phyloP scores from a whole-genome alignment of 1,140 invertebrate species.

The Drosophila serrata region DNA sequence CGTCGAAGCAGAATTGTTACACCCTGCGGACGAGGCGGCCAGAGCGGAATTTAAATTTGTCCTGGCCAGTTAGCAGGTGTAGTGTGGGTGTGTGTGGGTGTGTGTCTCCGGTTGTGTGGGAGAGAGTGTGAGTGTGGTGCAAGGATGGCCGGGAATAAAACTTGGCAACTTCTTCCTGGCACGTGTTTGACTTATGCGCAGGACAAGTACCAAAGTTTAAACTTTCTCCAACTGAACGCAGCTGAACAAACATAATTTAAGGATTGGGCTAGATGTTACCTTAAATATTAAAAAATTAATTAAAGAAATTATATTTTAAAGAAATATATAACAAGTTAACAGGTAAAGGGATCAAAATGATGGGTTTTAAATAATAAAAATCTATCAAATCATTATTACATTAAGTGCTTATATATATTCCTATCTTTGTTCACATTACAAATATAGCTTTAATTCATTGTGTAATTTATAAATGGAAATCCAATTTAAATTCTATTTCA shows the following conservation, averaged over 20 bases:
- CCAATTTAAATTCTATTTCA: background rate
- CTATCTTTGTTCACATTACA: no score
- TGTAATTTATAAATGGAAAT: no score
- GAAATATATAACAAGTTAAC: background rate
- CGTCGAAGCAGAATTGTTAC: slow-evolving; percentile 64
- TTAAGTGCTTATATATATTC: no score
- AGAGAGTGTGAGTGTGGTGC: slow-evolving; percentile 18
- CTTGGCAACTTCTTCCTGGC: slow-evolving; percentile 59
- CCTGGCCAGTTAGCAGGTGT: slow-evolving; percentile 65
- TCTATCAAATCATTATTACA: no score
- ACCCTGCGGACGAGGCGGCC: slow-evolving; percentile 57
- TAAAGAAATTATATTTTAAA: background rate
- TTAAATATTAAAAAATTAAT: background rate
- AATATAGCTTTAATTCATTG: no score
- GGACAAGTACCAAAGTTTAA: slow-evolving; percentile 71
- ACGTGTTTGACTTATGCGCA: slow-evolving; percentile 78
- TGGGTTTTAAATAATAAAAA: no score
- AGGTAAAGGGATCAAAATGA: background rate
- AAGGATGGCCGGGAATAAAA: slow-evolving; percentile 42
- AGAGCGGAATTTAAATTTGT: slow-evolving; percentile 66
- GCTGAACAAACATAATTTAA: slow-evolving; percentile 3
- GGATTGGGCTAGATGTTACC: slow-evolving; percentile 2
- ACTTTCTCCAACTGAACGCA: slow-evolving; percentile 57
- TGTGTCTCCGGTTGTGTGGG: slow-evolving; percentile 7
- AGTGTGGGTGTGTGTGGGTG: slow-evolving; percentile 32